These are phyloP conservation scores for Nyctereutes procyonoides DNA, from an alignment of 2,113 vertebrate genomes.

Conservation along the genomic window DNA sequence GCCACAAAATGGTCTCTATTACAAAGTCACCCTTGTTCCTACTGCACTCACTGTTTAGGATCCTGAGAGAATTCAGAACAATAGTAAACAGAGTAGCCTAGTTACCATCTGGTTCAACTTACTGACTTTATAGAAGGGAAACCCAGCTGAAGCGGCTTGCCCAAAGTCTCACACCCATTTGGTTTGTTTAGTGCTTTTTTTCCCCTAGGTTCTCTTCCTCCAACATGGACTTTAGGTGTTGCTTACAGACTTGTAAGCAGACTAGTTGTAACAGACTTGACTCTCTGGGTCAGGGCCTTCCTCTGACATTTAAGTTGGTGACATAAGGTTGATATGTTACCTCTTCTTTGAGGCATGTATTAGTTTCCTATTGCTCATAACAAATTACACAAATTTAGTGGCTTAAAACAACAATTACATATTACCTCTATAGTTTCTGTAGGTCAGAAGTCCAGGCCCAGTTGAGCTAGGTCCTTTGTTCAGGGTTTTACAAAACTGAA, in stretches of 20 bases:
- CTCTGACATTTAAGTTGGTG: background rate
- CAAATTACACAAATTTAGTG: background rate
- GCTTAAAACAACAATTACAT: background rate
- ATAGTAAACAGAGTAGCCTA: background rate
- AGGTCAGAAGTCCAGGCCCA: background rate
- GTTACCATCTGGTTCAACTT: background rate
- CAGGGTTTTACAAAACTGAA: background rate
- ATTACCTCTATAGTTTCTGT: background rate
- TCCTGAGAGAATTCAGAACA: background rate
- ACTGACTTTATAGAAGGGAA: background rate
- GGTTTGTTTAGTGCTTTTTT: constrained; percentile 26
- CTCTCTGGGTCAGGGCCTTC: background rate
- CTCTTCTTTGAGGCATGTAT: background rate
- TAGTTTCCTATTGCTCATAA: background rate
- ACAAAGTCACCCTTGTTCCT: background rate
- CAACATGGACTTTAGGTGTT: background rate
- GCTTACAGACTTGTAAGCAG: background rate
- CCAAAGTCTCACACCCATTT: constrained; percentile 19
- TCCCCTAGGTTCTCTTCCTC: background rate
- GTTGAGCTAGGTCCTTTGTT: background rate
- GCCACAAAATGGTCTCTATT: background rate
- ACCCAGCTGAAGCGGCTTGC: background rate
- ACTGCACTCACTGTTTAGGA: background rate
- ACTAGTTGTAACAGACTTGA: background rate
- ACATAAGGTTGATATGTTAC: background rate